Evolutionary conservation across 2,113 vertebrate genomes (phyloP), one percentile per base, ranked within the genome.

Genomic region (Eudorcas thomsonii): DNA sequence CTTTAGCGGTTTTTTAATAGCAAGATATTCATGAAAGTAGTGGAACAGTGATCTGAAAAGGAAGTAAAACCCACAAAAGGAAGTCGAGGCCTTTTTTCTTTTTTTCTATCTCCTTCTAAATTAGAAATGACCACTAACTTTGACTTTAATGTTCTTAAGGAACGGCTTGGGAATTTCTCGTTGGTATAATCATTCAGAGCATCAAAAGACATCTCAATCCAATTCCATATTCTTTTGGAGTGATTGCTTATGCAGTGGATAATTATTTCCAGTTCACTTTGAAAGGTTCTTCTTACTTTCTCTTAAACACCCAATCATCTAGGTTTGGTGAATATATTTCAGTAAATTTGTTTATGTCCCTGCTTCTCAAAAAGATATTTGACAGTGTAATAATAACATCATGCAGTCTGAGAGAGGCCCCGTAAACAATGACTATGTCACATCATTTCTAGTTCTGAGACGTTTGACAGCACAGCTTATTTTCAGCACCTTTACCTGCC

Each of bases 61-160:
- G 67, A 98, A 97, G 77, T 94, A 96, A 90, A 98, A 96, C 90
- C 80, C 88, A 91, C 90, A 94, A 78, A 78, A 96, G 95, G 92
- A 95, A 95, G 88, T 94, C 36, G 57, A 94, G 94, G 13, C 43
- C 90, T 90, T 89, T 87, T 50, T 67, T 87, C 93, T 86, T 71
- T 90, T 55, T 30, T 15, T 6, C 78, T 59, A 2, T 90, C 80
- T 87, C 67, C 93, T 25, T 87, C 19, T 71, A 60, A 96, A 67
- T 67, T 94, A 87, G 62, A 96, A 93, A 11, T 83, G 9, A 36
- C 71, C 64, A 33, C 30, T n/a, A 86, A 30, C 14, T 92, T 81
- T 94, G 16, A 60, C n/a, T n/a, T 80, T 50, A 62, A 85, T 67
- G 28, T 80, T 97, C 54, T 78, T 97, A 92, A 94, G 33, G 52